A percentile compares a stretch with the other conserved stretches of the same genome.
phyloP scores from a whole-genome alignment of 2,113 vertebrate genomes.

The human region DNA sequence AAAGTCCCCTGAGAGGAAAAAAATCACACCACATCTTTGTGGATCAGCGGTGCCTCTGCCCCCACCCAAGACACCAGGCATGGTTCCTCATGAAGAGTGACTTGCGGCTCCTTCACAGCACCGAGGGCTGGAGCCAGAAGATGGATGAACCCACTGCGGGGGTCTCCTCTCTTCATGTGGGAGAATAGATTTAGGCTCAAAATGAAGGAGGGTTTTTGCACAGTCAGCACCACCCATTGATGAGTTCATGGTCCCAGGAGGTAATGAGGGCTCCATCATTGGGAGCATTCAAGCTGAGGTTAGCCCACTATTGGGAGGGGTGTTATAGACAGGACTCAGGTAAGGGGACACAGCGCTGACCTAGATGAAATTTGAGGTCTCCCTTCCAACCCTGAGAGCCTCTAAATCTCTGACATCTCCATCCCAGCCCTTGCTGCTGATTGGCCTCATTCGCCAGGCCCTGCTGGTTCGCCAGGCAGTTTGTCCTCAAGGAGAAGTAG shows the following conservation, averaged over 20 bases:
- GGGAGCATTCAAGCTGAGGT: not conserved
- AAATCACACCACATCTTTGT: not conserved
- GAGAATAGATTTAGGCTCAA: not conserved
- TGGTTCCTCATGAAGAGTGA: not conserved
- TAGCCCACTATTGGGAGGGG: not conserved
- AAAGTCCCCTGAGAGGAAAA: not conserved
- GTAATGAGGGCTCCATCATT: not conserved
- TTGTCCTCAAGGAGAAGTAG: not conserved
- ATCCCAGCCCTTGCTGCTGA: not conserved
- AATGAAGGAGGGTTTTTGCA: not conserved
- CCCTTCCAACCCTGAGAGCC: not conserved
- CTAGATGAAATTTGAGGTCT: not conserved
- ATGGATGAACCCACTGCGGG: not conserved
- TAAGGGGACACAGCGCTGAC: too few relatives aligned
- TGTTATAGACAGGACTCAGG: not conserved
- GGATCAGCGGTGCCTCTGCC: not conserved
- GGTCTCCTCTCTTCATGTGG: not conserved
- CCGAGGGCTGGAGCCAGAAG: not conserved
- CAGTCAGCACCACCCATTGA: not conserved
- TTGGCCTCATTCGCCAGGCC: not conserved
- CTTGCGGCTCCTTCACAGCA: not conserved
- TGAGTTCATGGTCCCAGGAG: rapidly evolving
- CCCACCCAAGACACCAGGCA: not conserved
- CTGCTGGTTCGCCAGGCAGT: not conserved
- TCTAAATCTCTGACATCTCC: not conserved